Evolutionary conservation across 2,888 invertebrate genomes (phyloP), one percentile per base, ranked within the genome.

Genomic region (Drosophila quinaria): DNA sequence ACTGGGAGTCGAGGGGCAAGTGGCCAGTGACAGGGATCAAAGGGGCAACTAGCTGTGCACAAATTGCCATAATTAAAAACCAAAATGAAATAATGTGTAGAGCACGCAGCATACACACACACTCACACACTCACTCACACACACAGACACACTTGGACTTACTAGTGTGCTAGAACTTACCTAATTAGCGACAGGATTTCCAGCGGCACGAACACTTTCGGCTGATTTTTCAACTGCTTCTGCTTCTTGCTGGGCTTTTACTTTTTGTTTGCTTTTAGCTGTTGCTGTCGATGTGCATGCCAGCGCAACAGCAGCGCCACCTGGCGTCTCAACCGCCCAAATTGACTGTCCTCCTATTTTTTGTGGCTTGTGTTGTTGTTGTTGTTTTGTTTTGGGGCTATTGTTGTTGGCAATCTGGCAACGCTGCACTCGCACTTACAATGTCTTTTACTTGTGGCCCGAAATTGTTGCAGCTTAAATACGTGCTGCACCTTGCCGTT

Each of bases 151-250:
- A 33, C 58, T 35, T 19, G 55, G 33, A 47, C 35, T 54, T 55
- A 41, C 39, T 52, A 41, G 33, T 10, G 44, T 33, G 46, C 56
- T 60, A 59, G 50, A 70, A 80, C 80, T 80, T 80, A 80, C 80
- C 80, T 80, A 80, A 82, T 80, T 82, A 80, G 82, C 67, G 71
- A 76, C 77, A 80, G 80, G 77, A 80, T 80, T 80, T 82, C 70
- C 82, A 80, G 76, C 59, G 66, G 69, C 71, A 67, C 79, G 73
- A 72, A 74, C 70, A 64, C 37, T 58, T 56, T 61, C 47, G 51
- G 39, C 51, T 58, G 56, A 59, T 55, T 55, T 61, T 56, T 22
- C 52, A 13, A 4, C 52, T 25, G 1, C 51, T 11, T 19, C 9
- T 22, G 25, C 22, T 37, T 8, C 22, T 58, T 42, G 63, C 52